phyloP scores from a whole-genome alignment of 2,888 invertebrate species.

The Pomacea canaliculata region DNA sequence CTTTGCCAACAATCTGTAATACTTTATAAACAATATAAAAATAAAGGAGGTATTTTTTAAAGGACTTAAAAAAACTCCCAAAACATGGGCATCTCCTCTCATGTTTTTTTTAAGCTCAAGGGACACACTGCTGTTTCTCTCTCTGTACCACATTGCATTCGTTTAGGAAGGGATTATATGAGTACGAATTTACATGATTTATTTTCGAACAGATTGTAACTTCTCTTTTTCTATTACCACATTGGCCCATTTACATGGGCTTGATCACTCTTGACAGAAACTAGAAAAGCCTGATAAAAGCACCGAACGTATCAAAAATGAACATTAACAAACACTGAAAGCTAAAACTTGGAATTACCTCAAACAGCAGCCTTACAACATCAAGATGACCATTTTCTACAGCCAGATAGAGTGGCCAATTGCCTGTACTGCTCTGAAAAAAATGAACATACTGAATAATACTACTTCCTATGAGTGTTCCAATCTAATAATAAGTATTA shows the following conservation, averaged over 20 bases:
- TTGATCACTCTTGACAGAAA: no score
- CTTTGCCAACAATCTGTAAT: no score
- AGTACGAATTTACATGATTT: neutral
- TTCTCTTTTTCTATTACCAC: no score
- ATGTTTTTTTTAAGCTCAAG: neutral
- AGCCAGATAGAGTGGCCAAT: slow-evolving; percentile 62
- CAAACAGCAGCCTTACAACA: slow-evolving; percentile 56
- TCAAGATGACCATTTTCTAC: slow-evolving; percentile 63
- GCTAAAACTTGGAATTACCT: slow-evolving; percentile 46
- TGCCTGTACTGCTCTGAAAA: slow-evolving; percentile 60
- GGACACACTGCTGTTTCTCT: no score
- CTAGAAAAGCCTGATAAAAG: neutral
- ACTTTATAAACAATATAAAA: no score
- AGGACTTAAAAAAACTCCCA: neutral
- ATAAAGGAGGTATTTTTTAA: no score
- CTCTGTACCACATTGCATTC: no score
- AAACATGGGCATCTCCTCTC: neutral
- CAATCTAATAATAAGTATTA: no score
- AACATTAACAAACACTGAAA: neutral
- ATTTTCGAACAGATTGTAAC: neutral
- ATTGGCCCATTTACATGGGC: no score
- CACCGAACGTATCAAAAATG: neutral
- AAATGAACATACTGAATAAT: neutral
- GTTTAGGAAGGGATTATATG: neutral
- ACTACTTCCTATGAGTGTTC: no score